Conservation (phyloP, 23 tunicate species). For the Styela clava region DNA sequence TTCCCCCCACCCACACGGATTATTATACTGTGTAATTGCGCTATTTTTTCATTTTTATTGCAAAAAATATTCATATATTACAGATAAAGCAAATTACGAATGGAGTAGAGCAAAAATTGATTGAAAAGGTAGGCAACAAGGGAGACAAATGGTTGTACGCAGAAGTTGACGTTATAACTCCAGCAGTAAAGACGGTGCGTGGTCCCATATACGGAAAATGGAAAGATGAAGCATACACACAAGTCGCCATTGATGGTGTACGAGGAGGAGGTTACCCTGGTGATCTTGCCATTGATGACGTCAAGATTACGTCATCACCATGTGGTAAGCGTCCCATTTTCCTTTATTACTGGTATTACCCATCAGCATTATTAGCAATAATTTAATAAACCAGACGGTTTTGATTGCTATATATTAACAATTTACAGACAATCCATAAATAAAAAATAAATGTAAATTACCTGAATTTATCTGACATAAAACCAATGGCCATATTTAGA, state of each 20-base stretch:
- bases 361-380: no score
- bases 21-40: not conserved
- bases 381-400: no score
- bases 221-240: conserved; percentile 7
- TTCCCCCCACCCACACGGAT: no score
- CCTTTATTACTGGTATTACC: no score
- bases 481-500: no score
- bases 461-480: no score
- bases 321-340: conserved; percentile 78
- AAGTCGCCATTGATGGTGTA: conserved; percentile 68
- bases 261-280: conserved; percentile 93
- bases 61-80: not conserved
- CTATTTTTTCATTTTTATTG: not conserved
- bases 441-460: no score
- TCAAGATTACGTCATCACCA: conserved; percentile 59
- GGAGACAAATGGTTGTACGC: conserved; percentile 59
- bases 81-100: conserved; percentile 49
- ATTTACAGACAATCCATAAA: no score
- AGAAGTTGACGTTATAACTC: conserved; percentile 53
- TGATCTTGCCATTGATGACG: conserved; percentile 93
- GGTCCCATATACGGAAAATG: not conserved
- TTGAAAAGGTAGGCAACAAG: conserved; percentile 60
- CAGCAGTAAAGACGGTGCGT: conserved; percentile 11
- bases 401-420: no score
- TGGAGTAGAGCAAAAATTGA: conserved; percentile 26